These are phyloP conservation scores for Tragelaphus buxtoni DNA, from an alignment of 2,113 vertebrate genomes.

Conservation along the genomic window DNA sequence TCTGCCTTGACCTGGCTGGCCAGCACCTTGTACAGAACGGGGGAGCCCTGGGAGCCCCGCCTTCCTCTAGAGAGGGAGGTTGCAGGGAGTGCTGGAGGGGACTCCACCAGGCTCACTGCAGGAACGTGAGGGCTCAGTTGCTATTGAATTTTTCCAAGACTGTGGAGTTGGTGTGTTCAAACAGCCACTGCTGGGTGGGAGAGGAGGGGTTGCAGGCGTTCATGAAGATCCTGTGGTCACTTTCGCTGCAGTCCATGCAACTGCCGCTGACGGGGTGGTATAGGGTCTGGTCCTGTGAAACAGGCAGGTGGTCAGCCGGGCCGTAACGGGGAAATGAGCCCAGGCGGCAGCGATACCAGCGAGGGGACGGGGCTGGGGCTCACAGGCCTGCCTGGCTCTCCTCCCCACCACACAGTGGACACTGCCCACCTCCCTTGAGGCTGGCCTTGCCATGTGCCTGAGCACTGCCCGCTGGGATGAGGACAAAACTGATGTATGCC, in stretches of 20 bases:
- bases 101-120: not conserved
- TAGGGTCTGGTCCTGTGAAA: constrained; percentile 85
- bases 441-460: fast-evolving
- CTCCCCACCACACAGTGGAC: not conserved
- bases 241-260: constrained; percentile 87
- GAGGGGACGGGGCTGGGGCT: fast-evolving
- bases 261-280: constrained; percentile 90
- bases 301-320: constrained; percentile 29
- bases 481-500: not conserved
- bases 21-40: not conserved
- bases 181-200: constrained; percentile 88
- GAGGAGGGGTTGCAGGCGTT: constrained; percentile 84
- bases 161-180: constrained; percentile 88
- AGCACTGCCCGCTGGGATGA: fast-evolving
- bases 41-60: not conserved
- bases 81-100: not conserved
- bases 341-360: not conserved
- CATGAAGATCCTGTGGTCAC: constrained; percentile 88
- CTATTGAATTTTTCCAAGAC: constrained; percentile 87
- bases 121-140: constrained; percentile 67
- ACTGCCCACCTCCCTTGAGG: fast-evolving
- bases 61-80: not conserved
- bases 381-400: fast-evolving
- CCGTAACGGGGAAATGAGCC: not conserved
- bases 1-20: not conserved